These are phyloP conservation scores for Trissolcus brochymenae DNA, from an alignment of 2,888 invertebrate genomes.

Conservation along the genomic window DNA sequence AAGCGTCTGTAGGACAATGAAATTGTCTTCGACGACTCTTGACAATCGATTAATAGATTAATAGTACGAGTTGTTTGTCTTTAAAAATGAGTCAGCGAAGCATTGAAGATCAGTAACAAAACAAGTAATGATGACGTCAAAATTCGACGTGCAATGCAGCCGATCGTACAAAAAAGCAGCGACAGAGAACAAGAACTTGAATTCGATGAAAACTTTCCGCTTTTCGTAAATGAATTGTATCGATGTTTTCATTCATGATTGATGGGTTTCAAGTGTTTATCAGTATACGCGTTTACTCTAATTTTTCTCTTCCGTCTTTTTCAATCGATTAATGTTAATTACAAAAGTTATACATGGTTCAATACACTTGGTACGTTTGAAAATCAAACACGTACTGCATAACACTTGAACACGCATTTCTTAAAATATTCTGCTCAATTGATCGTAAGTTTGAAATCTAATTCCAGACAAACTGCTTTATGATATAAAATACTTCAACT, in stretches of 20 bases:
- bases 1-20: slow-evolving; percentile 32
- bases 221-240: slow-evolving; percentile 7
- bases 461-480: too few species aligned
- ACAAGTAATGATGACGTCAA: slow-evolving; percentile 28
- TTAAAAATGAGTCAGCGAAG: slow-evolving; percentile 23
- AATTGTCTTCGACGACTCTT: slow-evolving; percentile 33
- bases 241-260: slow-evolving; percentile 22
- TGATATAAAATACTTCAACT: too few species aligned
- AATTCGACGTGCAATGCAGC: slow-evolving; percentile 24
- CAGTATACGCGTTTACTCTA: too few species aligned
- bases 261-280: slow-evolving; percentile 8
- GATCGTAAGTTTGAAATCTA: too few species aligned
- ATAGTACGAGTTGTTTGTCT: slow-evolving; percentile 25
- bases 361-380: too few species aligned
- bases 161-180: slow-evolving; percentile 9
- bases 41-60: slow-evolving; percentile 52
- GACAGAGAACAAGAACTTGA: slow-evolving; percentile 16
- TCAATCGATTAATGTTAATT: too few species aligned
- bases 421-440: too few species aligned
- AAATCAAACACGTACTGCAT: too few species aligned
- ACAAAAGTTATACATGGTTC: too few species aligned
- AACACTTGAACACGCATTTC: too few species aligned
- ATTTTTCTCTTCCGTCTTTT: background rate
- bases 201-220: slow-evolving; percentile 25
- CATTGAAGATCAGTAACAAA: slow-evolving; percentile 31